A percentile compares a stretch with the other conserved stretches of the same genome.
phyloP scores from a whole-genome alignment of 2,888 invertebrate genomes.

The Cremastinae sp. region DNA sequence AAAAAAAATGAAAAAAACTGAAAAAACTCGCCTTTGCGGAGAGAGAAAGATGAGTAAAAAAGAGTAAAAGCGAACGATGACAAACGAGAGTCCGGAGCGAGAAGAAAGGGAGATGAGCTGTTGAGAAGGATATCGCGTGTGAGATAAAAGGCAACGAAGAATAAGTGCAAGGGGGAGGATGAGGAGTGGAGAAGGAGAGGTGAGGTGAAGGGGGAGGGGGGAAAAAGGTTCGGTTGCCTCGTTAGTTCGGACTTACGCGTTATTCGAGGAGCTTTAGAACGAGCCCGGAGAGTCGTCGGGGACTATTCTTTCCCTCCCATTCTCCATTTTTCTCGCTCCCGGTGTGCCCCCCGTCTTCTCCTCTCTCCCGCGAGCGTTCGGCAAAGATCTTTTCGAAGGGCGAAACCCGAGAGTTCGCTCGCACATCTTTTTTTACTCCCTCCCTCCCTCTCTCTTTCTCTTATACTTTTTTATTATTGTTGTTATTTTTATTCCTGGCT shows the following conservation, averaged over 20 bases:
- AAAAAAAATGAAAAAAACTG: background rate
- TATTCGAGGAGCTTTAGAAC: conserved; percentile 69
- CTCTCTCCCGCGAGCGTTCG: conserved; percentile 26
- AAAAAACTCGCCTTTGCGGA: conserved; percentile 4
- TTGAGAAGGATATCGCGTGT: conserved; percentile 58
- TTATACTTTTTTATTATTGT: background rate
- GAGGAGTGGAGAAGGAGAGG: conserved; percentile 1
- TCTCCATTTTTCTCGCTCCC: conserved; percentile 10
- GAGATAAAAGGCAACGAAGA: conserved; percentile 15
- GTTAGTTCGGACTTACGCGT: conserved; percentile 72
- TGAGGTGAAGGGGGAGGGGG: conserved; percentile 1
- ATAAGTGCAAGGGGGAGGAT: conserved; percentile 5
- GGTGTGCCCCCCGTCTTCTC: background rate
- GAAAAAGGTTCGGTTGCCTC: conserved; percentile 57
- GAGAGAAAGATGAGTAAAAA: conserved; percentile 18
- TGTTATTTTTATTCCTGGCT: no score
- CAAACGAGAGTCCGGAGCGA: conserved; percentile 39
- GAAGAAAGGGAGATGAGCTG: conserved; percentile 51
- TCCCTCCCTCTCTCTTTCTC: background rate
- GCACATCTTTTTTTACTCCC: conserved; percentile 53
- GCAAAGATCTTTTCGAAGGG: conserved; percentile 63
- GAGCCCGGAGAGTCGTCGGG: conserved; percentile 46
- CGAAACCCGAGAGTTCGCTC: conserved; percentile 73
- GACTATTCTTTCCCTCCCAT: conserved; percentile 16
- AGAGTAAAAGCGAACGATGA: conserved; percentile 39